Percentiles rank a stretch among this genome's conserved stretches.
phyloP scores from a whole-genome alignment of 2,888 invertebrate species.

The Lasioglossum oenotherae region DNA sequence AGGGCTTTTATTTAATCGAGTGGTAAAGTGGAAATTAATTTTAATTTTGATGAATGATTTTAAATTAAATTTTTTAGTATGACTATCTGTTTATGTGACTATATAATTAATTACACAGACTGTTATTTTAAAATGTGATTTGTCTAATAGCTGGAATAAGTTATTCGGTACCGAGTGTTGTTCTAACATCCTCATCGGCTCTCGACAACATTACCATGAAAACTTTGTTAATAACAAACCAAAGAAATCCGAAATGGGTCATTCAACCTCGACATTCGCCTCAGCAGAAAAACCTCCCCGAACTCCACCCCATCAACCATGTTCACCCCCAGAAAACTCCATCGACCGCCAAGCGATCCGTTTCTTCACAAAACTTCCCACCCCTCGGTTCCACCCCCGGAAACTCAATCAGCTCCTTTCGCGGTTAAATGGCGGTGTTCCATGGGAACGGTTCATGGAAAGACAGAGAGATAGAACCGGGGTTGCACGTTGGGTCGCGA shows the following conservation, averaged over 20 bases:
- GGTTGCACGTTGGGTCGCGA: not conserved
- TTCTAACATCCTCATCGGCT: not conserved
- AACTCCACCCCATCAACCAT: not conserved
- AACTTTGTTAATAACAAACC: not conserved
- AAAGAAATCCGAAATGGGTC: not conserved
- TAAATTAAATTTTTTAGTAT: not conserved
- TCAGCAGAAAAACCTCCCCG: not conserved
- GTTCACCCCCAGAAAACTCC: not conserved
- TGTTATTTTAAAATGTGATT: too few relatives aligned
- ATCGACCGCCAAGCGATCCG: not conserved
- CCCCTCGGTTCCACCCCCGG: not conserved
- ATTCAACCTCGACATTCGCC: not conserved
- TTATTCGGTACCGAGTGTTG: not conserved
- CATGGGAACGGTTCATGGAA: not conserved
- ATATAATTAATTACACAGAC: too few relatives aligned
- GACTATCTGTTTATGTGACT: too few relatives aligned
- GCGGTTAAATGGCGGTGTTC: constrained; percentile 6
- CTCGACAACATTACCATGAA: not conserved
- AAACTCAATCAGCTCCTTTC: constrained; percentile 18
- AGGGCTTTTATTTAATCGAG: not conserved
- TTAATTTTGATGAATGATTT: not conserved
- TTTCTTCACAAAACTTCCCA: constrained; percentile 7
- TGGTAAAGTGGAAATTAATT: not conserved
- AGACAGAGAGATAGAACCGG: not conserved
- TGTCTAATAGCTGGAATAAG: too few relatives aligned